Base-by-base conservation (phyloP, 1,140 invertebrate species). In the Drosophila ogumai region DNA sequence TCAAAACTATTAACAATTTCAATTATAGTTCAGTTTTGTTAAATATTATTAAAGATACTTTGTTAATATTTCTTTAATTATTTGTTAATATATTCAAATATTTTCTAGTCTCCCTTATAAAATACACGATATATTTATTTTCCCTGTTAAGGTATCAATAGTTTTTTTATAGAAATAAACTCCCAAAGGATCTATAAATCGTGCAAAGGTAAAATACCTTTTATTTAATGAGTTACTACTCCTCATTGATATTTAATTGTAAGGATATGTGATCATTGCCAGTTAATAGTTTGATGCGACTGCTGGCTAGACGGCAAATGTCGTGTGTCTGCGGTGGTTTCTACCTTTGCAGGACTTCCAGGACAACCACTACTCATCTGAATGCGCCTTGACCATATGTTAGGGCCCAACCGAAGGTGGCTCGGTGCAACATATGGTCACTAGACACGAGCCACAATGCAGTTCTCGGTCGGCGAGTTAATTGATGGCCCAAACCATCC, bases 391-490 rank as follows among this genome's bases (percentile, higher is more conserved):
- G 66, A 55, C 82, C 82, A 86, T 86, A 86, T 86, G 82, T 65
- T 79, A 72, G 73, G 41, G 46, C 25, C 60, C 28, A 66, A 36
- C 71, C 66, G 43, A 47, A 66, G 55, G 57, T 50, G 66, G 79
- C 66, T 57, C 36, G 46, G 67, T 69, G 75, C 79, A 86, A 65
- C 85, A 90, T 90, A 90, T 90, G 85, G 85, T 75, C 81, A 81
- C 60, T 79, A 90, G 85, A 88, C 84, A 66, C 85, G 73, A 81
- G 81, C 77, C 81, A 76, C 25, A 71, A 57, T 72, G 64, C 71
- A 79, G 49, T 57, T 60, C 69, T 54, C 50, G 50, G 36, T 58
- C 71, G 40, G 60, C 61, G 63, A 75, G 80, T 88, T 87, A 87
- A 87, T 87, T 87, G 85, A 90, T 84, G 82, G 69, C 76, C 65